Evolutionary conservation across 2,888 invertebrate genomes (phyloP).

Genomic region (Bimastos eiseni): DNA sequence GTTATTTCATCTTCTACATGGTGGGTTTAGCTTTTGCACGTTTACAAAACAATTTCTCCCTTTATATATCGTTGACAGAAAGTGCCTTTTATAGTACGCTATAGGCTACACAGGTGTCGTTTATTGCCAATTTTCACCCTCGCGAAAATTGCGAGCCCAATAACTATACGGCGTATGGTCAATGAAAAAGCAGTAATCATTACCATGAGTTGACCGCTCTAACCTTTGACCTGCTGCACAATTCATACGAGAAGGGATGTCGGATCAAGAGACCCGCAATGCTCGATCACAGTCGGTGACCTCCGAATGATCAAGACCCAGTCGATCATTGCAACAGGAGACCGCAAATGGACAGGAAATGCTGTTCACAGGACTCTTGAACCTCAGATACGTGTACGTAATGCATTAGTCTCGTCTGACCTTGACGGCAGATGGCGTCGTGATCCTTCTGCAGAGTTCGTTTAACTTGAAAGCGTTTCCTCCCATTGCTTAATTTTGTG

Average conservation of each 20-base stretch:
- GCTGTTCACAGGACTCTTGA: not conserved
- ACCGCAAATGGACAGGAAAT: not conserved
- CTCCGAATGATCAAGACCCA: not conserved
- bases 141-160: too few species aligned
- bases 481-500: not conserved
- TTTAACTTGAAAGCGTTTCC: not conserved
- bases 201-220: not conserved
- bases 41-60: too few species aligned
- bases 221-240: not conserved
- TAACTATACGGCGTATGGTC: not conserved
- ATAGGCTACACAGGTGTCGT: too few species aligned
- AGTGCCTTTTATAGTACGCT: too few species aligned
- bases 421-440: not conserved
- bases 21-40: too few species aligned
- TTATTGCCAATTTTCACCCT: too few species aligned
- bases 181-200: not conserved
- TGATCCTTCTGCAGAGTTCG: not conserved
- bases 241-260: not conserved
- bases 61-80: too few species aligned
- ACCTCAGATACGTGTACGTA: too few species aligned
- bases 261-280: not conserved
- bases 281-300: not conserved
- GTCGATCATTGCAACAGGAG: not conserved
- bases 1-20: too few species aligned
- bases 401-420: not conserved